Conservation (phyloP, 2,113 vertebrate genomes). For the Herpetotheres cachinnans region DNA sequence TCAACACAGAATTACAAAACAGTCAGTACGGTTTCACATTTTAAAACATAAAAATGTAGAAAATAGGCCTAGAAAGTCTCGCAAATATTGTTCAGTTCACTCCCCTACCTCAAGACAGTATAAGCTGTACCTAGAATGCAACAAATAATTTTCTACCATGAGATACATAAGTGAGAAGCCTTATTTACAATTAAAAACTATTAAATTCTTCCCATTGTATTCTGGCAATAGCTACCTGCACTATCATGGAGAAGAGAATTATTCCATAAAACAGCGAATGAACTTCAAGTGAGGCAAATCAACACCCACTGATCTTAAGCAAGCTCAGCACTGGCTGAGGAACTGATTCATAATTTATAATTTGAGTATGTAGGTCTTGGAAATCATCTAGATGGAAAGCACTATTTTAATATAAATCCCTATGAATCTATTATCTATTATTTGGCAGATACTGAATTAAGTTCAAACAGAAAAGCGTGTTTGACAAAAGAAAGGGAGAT, state of each 20-base stretch:
- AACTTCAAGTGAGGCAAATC: not conserved
- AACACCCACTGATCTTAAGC: not conserved
- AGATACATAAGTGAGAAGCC: not conserved
- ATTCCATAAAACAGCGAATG: not conserved
- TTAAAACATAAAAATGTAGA: not conserved
- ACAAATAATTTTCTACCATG: not conserved
- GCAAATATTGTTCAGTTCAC: not conserved
- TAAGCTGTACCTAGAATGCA: not conserved
- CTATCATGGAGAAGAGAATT: not conserved
- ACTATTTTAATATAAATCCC: conserved; percentile 6
- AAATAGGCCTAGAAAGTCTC: not conserved
- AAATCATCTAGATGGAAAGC: not conserved
- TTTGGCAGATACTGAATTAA: not conserved
- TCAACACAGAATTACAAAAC: not conserved
- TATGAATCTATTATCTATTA: conserved; percentile 20
- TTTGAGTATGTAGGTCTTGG: not conserved
- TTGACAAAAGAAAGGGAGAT: conserved; percentile 11
- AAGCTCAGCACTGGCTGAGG: not conserved
- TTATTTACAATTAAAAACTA: not conserved
- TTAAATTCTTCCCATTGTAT: not conserved
- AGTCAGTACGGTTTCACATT: not conserved
- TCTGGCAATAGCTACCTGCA: not conserved
- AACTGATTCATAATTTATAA: not conserved
- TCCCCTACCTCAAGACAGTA: not conserved
- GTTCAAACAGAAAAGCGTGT: not conserved